Conservation (phyloP, 2,113 vertebrate species). For the Panthera uncia region DNA sequence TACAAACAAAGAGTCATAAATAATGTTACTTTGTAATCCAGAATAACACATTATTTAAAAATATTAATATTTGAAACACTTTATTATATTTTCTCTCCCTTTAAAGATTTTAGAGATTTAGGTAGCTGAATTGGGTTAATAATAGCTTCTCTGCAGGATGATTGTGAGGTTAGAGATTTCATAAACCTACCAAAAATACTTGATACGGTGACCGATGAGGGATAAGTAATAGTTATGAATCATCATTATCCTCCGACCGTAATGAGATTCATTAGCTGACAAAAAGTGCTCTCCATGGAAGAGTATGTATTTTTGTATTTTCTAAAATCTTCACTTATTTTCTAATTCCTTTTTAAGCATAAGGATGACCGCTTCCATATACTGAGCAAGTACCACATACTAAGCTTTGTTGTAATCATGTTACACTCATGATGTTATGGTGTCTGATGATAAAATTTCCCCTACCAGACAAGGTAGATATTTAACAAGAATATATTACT, state of each 20-base stretch:
- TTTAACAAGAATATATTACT: conserved; percentile 36
- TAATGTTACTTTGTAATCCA: not conserved
- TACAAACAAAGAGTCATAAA: not conserved
- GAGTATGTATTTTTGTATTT: not conserved
- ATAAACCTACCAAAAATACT: not conserved
- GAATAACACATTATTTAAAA: not conserved
- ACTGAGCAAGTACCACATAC: not conserved
- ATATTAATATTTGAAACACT: not conserved
- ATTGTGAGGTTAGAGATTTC: not conserved
- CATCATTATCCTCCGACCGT: not conserved
- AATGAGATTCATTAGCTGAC: not conserved
- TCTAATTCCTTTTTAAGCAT: not conserved
- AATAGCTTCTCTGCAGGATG: not conserved
- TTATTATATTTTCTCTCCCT: not conserved
- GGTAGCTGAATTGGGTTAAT: not conserved
- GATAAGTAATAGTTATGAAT: not conserved
- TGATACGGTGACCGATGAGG: not conserved
- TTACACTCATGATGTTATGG: not conserved
- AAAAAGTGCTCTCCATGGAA: not conserved
- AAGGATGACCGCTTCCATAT: not conserved
- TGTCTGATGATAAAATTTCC: not conserved
- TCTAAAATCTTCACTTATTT: not conserved
- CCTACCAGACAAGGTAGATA: not conserved
- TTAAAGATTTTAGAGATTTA: not conserved
- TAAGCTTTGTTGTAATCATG: not conserved